Conservation (phyloP, 2,888 invertebrate genomes). For the Brachypterus glaber region DNA sequence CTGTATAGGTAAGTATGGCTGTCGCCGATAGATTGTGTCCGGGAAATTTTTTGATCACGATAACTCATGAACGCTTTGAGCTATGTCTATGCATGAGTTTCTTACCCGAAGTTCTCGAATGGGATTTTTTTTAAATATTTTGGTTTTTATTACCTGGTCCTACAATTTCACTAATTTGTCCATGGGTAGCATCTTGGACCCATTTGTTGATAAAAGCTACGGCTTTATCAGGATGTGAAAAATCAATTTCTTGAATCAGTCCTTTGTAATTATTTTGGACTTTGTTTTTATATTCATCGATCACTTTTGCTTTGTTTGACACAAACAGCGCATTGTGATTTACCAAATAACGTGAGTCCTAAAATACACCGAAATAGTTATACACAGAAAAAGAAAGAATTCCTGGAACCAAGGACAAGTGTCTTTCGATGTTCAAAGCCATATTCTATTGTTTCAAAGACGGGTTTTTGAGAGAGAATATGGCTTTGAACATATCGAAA, state of each 20-base stretch:
- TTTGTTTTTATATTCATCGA: slow-evolving; percentile 40
- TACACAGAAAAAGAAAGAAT: background rate
- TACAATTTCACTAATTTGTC: slow-evolving; percentile 40
- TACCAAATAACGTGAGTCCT: slow-evolving; percentile 29
- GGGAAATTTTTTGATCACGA: too few species aligned
- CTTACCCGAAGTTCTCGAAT: too few species aligned
- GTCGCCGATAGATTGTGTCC: too few species aligned
- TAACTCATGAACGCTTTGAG: too few species aligned
- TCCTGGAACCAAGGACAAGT: too few species aligned
- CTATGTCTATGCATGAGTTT: too few species aligned
- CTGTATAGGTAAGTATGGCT: too few species aligned
- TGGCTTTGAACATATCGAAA: too few species aligned
- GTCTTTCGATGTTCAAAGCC: too few species aligned
- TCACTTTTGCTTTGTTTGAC: slow-evolving; percentile 38
- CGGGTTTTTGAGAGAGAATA: too few species aligned
- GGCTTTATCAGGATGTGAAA: slow-evolving; percentile 39
- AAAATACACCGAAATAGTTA: background rate
- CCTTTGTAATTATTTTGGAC: slow-evolving; percentile 45
- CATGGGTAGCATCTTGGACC: slow-evolving; percentile 48
- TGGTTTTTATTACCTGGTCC: slow-evolving; percentile 21
- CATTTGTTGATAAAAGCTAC: slow-evolving; percentile 50
- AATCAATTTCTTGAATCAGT: slow-evolving; percentile 45
- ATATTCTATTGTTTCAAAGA: too few species aligned
- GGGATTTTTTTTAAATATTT: too few species aligned
- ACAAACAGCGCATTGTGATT: slow-evolving; percentile 46